Percentiles rank a stretch among this genome's conserved stretches.
Conservation (phyloP, 2,888 invertebrate species). For the Sthenelais limicola region DNA sequence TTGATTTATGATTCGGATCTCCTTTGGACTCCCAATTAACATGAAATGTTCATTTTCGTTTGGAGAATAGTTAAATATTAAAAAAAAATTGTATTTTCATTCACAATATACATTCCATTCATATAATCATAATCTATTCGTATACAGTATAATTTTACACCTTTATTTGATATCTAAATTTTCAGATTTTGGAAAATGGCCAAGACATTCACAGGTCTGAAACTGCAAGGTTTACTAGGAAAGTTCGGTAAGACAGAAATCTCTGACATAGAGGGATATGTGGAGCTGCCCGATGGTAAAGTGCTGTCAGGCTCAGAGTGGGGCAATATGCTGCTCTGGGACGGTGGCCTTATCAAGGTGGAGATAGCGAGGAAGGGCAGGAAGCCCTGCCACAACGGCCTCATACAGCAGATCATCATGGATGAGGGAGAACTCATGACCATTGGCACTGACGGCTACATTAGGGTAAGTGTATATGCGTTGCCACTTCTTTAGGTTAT, state of each 20-base stretch:
- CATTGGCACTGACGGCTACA: constrained; percentile 74
- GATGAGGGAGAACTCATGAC: constrained; percentile 76
- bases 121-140: no score
- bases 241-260: constrained; percentile 94
- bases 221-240: constrained; percentile 89
- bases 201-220: constrained; percentile 90
- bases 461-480: constrained; percentile 69
- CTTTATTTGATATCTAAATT: no score
- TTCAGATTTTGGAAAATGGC: constrained; percentile 95
- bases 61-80: no score
- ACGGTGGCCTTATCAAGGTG: constrained; percentile 88
- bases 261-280: constrained; percentile 87
- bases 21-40: no score
- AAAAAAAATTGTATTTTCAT: no score
- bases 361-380: constrained; percentile 72
- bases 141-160: no score
- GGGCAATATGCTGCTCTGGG: constrained; percentile 95
- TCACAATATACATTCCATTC: no score
- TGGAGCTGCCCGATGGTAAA: constrained; percentile 91
- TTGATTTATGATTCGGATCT: no score
- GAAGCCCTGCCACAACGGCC: constrained; percentile 83
- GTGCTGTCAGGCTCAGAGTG: constrained; percentile 90
- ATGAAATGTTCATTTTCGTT: no score
- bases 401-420: constrained; percentile 80
- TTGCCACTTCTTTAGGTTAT: no score